Conservation (phyloP, 2,888 invertebrate genomes). For the Monoplex corrugatus region DNA sequence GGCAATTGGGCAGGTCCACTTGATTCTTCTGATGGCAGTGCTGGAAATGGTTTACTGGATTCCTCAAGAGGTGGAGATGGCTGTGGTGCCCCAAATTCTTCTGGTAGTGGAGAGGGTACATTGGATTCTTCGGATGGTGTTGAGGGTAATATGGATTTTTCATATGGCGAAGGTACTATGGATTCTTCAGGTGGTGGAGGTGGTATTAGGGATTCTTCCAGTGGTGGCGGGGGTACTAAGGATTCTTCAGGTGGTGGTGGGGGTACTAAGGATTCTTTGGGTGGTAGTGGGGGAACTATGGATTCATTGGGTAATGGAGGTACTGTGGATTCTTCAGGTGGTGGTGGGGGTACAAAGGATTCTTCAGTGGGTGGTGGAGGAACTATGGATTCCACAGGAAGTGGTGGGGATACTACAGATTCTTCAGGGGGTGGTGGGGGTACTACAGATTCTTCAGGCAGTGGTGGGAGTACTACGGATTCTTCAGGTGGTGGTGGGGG, state of each 20-base stretch:
- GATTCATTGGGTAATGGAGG: background rate
- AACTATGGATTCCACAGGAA: background rate
- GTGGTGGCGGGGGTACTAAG: background rate
- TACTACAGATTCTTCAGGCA: background rate
- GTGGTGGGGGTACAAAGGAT: background rate
- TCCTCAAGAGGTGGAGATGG: background rate
- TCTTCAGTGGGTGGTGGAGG: background rate
- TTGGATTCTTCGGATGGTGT: background rate
- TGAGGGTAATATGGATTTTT: background rate
- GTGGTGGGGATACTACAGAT: background rate
- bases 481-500: conserved; percentile 23
- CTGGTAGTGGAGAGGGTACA: background rate
- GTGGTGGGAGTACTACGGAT: background rate
- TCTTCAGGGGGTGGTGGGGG: conserved; percentile 18
- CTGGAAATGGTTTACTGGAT: background rate
- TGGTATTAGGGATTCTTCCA: background rate
- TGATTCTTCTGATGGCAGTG: background rate
- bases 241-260: background rate
- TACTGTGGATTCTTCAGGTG: background rate
- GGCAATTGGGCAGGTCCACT: background rate
- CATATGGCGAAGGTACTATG: background rate
- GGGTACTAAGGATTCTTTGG: background rate
- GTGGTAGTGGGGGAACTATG: background rate
- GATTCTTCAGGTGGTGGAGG: background rate
- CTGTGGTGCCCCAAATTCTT: background rate